A percentile compares a stretch with the other conserved stretches of the same genome.
Conservation (phyloP, 2,888 invertebrate genomes). For the Drosophila demipolita region DNA sequence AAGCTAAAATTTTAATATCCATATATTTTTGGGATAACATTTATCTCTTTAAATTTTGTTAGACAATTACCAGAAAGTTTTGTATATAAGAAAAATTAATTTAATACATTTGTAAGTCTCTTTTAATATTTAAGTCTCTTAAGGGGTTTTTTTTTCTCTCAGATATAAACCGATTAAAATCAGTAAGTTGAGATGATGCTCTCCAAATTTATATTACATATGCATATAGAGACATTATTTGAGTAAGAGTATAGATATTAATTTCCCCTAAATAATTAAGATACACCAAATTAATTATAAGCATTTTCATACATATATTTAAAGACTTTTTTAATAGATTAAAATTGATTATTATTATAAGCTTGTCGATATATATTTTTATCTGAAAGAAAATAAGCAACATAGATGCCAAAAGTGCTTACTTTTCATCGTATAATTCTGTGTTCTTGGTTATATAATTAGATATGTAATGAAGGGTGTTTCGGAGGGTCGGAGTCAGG, state of each 20-base stretch:
- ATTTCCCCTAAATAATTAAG: background rate
- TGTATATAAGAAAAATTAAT: background rate
- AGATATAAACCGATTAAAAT: background rate
- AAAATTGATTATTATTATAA: background rate
- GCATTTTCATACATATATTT: background rate
- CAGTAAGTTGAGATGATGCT: background rate
- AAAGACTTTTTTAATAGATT: too few species aligned
- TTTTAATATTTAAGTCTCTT: background rate
- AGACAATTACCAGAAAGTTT: background rate
- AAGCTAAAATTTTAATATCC: background rate
- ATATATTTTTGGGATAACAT: background rate
- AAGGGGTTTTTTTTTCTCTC: background rate
- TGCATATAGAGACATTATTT: background rate
- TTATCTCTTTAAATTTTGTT: background rate
- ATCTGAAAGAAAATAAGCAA: background rate
- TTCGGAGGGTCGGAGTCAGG: background rate
- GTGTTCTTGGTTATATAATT: background rate
- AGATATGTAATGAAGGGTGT: background rate
- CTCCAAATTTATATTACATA: background rate
- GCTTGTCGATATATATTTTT: too few species aligned
- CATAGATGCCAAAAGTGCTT: background rate
- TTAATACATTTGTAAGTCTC: background rate
- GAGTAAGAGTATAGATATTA: background rate
- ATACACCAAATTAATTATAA: background rate
- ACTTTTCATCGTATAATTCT: background rate